Conservation (phyloP, 2,113 vertebrate genomes). For the Girardinichthys multiradiatus region DNA sequence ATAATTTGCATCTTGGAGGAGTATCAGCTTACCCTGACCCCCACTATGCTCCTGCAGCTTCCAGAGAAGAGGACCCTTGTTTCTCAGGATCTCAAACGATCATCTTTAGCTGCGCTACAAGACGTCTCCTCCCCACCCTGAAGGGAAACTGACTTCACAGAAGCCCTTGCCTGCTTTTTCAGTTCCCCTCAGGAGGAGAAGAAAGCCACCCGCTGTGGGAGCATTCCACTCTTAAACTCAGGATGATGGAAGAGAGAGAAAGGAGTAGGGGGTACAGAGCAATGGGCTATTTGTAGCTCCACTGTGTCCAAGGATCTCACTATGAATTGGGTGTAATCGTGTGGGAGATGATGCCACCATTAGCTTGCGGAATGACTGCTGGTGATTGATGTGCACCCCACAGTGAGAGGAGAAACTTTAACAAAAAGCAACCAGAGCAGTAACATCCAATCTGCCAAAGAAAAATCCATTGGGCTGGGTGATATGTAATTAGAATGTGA, state of each 20-base stretch:
- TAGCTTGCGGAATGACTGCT: conserved; percentile 63
- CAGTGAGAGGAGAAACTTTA: conserved; percentile 64
- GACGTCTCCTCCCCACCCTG: conserved; percentile 76
- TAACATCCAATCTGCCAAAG: conserved; percentile 43
- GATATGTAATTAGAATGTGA: conserved; percentile 63
- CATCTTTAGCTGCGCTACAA: conserved; percentile 78
- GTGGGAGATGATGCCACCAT: conserved; percentile 68
- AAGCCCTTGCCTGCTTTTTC: conserved; percentile 70
- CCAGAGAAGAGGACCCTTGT: conserved; percentile 57
- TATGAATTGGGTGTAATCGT: conserved; percentile 62
- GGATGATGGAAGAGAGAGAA: conserved; percentile 72
- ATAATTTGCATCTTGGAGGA: conserved; percentile 51
- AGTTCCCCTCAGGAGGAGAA: conserved; percentile 75
- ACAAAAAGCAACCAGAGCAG: conserved; percentile 54
- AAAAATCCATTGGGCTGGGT: conserved; percentile 42
- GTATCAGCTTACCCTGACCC: conserved; percentile 50
- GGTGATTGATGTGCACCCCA: conserved; percentile 65
- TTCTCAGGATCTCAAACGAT: conserved; percentile 77
- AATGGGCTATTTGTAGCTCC: conserved; percentile 62
- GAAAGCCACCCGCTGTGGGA: conserved; percentile 76
- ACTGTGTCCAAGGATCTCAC: conserved; percentile 73
- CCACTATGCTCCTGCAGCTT: conserved; percentile 38
- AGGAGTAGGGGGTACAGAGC: conserved; percentile 48
- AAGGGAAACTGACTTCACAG: conserved; percentile 79
- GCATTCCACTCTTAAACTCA: conserved; percentile 76